Base-by-base conservation (phyloP, 2,888 invertebrate species). In the Drosophila anceps region DNA sequence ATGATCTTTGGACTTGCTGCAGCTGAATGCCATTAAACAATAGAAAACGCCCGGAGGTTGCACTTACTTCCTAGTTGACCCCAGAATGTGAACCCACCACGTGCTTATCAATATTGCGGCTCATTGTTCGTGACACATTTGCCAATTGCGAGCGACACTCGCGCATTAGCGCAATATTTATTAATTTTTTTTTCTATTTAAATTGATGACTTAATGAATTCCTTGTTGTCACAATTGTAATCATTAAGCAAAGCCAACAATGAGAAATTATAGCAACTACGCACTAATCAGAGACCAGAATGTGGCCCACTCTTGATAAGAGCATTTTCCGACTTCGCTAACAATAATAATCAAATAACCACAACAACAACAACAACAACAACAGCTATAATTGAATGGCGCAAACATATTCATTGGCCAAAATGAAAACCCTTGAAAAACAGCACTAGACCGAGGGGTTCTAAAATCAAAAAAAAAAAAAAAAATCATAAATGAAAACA, bases 141-240 rank as follows among this genome's bases (percentile, higher is more conserved):
- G 76, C 67, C 65, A 73, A 83, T 65, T 55, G 27, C 46, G 69
- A 62, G n/a, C 39, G 31, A 43, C 43, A 58, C 24, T 69, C 27
- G 51, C 33, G 50, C 75, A 67, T 46, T 63, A 66, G 61, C 66
- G 35, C 68, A 81, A 73, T 76, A 85, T 88, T 81, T 88, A 81
- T 89, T 84, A 71, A 70, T 76, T 82, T 53, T 33, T 77, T 74
- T 78, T 50, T 50, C 74, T 89, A 87, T 85, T 89, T 82, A 79
- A 86, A 86, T 89, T 87, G 85, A 89, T 89, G 90, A 84, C 82
- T 86, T 86, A 89, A 89, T 73, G 77, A 69, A 73, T 81, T 74
- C 80, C 76, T 80, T 88, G 76, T 82, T 82, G 81, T 74, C 86
- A 73, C 76, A 86, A 74, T 74, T 68, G 71, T 73, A 83, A 88